Conservation (phyloP, 2,888 invertebrate species). For the Lasioglossum marginatum region DNA sequence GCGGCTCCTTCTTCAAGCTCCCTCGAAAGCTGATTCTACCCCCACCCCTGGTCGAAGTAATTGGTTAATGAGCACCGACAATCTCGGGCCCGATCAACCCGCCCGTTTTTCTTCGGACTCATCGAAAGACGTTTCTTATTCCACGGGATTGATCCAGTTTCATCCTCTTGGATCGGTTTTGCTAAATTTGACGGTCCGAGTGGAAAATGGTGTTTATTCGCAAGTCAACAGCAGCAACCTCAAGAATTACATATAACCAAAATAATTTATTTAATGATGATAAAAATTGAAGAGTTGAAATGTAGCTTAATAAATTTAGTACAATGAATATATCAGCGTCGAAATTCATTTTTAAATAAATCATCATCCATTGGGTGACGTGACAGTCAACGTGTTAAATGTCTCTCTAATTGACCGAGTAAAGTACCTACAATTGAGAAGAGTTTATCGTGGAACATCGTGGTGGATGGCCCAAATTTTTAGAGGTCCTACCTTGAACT, state of each 20-base stretch:
- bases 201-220: not conserved
- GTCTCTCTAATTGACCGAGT: too few relatives aligned
- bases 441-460: too few relatives aligned
- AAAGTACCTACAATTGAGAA: too few relatives aligned
- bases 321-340: too few relatives aligned
- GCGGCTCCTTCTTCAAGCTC: slow-evolving; percentile 48
- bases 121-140: slow-evolving; percentile 40
- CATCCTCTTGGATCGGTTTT: slow-evolving; percentile 1
- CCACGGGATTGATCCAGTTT: slow-evolving; percentile 29
- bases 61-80: slow-evolving; percentile 69
- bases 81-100: slow-evolving; percentile 51
- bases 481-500: not conserved
- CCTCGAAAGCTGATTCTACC: slow-evolving; percentile 48
- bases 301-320: too few relatives aligned
- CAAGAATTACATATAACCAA: not conserved
- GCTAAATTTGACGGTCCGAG: not conserved
- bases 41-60: slow-evolving; percentile 54
- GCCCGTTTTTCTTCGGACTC: slow-evolving; percentile 40
- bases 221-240: not conserved
- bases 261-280: too few relatives aligned
- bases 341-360: too few relatives aligned
- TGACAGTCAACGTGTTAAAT: too few relatives aligned
- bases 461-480: not conserved
- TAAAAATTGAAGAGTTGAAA: too few relatives aligned
- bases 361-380: too few relatives aligned